phyloP scores from a whole-genome alignment of 2,888 invertebrate species.

The Drosophila longiperda region DNA sequence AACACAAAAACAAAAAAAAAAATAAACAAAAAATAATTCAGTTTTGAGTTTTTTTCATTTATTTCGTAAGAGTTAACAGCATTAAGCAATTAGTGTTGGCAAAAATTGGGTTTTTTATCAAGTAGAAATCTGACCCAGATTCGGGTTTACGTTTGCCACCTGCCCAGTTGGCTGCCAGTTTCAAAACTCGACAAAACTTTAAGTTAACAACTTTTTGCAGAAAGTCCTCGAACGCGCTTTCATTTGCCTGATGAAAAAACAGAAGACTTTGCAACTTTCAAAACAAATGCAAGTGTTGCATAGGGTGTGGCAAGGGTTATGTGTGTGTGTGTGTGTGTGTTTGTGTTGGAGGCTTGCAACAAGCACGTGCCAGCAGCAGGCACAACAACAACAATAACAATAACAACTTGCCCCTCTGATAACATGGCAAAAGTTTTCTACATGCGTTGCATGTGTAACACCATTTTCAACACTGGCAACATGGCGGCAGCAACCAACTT shows the following conservation, averaged over 20 bases:
- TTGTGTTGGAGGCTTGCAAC: conserved; percentile 54
- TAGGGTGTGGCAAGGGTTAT: background rate
- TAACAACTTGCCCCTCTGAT: conserved; percentile 56
- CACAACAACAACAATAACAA: conserved; percentile 30
- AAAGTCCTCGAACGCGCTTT: conserved; percentile 55
- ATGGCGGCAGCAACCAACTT: conserved; percentile 45
- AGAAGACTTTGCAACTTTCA: conserved; percentile 58
- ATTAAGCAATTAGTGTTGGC: conserved; percentile 52
- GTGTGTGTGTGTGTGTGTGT: background rate
- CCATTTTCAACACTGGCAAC: conserved; percentile 63
- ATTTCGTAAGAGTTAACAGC: conserved; percentile 47
- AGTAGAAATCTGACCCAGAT: conserved; percentile 55
- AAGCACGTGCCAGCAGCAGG: conserved; percentile 75
- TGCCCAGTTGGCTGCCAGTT: background rate
- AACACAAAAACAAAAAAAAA: background rate
- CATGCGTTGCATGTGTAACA: conserved; percentile 62
- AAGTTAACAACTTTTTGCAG: conserved; percentile 61
- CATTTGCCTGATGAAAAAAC: conserved; percentile 67
- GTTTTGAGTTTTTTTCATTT: conserved; percentile 21
- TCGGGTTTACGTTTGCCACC: conserved; percentile 16
- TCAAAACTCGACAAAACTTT: conserved; percentile 21
- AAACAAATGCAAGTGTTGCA: conserved; percentile 38
- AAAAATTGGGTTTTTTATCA: conserved; percentile 50
- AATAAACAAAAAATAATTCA: background rate
- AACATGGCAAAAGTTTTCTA: conserved; percentile 71